Conservation (phyloP, 1,140 invertebrate species). For the Sinella curviseta region DNA sequence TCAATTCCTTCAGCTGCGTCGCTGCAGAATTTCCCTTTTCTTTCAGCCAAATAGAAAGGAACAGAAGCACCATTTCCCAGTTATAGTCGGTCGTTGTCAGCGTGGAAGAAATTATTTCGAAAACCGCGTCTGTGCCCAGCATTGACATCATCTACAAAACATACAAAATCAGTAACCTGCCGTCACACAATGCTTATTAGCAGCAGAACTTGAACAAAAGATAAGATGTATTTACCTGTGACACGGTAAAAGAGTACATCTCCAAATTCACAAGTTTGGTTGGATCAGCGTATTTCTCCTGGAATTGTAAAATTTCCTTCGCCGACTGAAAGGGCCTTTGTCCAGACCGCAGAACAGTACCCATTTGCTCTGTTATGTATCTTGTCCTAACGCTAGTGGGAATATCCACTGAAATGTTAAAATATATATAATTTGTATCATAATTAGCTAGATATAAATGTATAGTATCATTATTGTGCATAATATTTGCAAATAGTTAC, state of each 20-base stretch:
- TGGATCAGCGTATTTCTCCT: constrained; percentile 30
- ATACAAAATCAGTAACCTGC: too few species aligned
- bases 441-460: background rate
- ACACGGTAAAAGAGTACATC: background rate
- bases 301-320: constrained; percentile 29
- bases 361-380: constrained; percentile 22
- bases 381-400: constrained; percentile 25
- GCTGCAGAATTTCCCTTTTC: constrained; percentile 10
- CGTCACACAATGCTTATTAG: background rate
- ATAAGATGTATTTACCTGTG: background rate
- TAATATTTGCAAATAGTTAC: background rate
- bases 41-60: constrained; percentile 33
- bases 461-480: constrained; percentile 21
- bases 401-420: constrained; percentile 29
- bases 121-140: background rate
- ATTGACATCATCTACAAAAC: background rate
- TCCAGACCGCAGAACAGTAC: background rate
- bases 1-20: constrained; percentile 35
- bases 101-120: background rate
- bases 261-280: background rate
- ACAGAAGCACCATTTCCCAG: constrained; percentile 39
- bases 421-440: constrained; percentile 9
- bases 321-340: background rate
- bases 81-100: constrained; percentile 16
- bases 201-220: background rate